Evolutionary conservation across 1,140 invertebrate genomes (phyloP), one percentile per base, ranked within the genome.

Genomic region (Drosophila lacertosa): DNA sequence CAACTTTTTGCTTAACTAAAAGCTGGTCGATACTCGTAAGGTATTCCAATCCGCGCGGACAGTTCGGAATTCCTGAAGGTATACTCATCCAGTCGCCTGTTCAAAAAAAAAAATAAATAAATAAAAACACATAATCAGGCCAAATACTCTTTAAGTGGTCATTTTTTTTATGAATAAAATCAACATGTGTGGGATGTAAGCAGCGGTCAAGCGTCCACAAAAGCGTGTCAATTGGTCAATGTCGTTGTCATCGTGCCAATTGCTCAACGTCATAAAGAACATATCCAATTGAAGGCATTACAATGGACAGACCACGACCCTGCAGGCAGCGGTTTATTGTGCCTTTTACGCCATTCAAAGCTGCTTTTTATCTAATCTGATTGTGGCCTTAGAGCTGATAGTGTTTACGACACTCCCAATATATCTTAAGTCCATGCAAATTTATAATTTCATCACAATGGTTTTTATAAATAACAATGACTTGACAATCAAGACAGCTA

Each of bases 11-110:
- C 82, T 98, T 95, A 42, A 99, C 94, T 57, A 98, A 92, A 40
- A 98, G 92, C 77, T 97, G 95, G 92, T 98, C 97, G 94, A 98
- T 95, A 94, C 93, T 94, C 91, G 96, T 96, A 92, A 98, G 95
- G 94, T 97, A 98, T 93, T 98, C 97, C 93, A 99, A 95, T 72
- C 97, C 97, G 86, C 94, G 96, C 51, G 96, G 97, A 93, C 95
- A 98, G 91, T 95, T 97, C 93, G 92, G 93, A 91, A 93, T 94
- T 77, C 93, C 94, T 92, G 93, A 93, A 63, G 94, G 95, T 90
- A 94, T 93, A 92, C 92, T 94, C 95, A 96, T 96, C 96, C 96
- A 97, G 70, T 94, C 95, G 94, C 93, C 96, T 96, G 89, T 9
- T 92, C 92, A 44, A 70, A 45, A 47, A 44, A 1, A 1, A 63